These are phyloP conservation scores for Petrocephalus zakoni DNA, from an alignment of 2,113 vertebrate genomes.

Conservation along the genomic window DNA sequence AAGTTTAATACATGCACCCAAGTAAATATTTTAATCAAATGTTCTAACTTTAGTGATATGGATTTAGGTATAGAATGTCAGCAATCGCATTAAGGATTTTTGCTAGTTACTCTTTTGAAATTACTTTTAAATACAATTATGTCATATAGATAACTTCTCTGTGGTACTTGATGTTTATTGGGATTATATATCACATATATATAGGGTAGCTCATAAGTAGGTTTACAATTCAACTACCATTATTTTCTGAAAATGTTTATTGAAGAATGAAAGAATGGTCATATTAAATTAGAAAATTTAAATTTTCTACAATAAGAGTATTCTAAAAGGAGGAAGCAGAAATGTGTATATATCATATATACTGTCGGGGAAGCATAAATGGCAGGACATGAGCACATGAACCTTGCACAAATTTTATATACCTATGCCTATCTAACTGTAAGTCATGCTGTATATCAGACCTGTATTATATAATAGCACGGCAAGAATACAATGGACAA, in stretches of 20 bases:
- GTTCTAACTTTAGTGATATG: background rate
- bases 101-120: background rate
- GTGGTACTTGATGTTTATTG: background rate
- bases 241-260: background rate
- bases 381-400: background rate
- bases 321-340: background rate
- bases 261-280: background rate
- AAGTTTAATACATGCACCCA: background rate
- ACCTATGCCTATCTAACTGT: background rate
- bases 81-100: background rate
- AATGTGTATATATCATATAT: too few relatives aligned
- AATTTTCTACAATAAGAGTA: background rate
- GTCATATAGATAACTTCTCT: background rate
- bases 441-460: background rate
- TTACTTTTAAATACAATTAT: background rate
- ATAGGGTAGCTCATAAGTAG: background rate
- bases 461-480: slow-evolving; percentile 22
- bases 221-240: background rate
- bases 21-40: background rate
- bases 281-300: background rate
- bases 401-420: background rate
- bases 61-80: background rate
- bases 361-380: too few relatives aligned
- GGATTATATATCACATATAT: background rate
- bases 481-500: slow-evolving; percentile 29